Base-by-base conservation (phyloP, 1,140 invertebrate genomes). In the Galleria mellonella region DNA sequence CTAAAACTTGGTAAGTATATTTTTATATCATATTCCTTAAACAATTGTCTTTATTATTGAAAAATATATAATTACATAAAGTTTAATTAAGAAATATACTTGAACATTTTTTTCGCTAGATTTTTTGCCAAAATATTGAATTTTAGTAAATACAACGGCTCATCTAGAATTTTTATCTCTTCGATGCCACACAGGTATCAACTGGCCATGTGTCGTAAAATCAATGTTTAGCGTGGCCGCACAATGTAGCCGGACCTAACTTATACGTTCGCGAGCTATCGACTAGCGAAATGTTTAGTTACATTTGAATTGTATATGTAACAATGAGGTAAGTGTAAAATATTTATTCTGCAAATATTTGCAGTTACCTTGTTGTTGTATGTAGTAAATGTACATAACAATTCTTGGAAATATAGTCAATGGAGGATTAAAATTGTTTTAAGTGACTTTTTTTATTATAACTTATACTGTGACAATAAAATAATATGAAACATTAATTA, bases 191-290 rank as follows among this genome's bases (percentile, higher is more conserved):
- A 74, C 62, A 65, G 47, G 65, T 43, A 48, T 51, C 40, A 62
- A 58, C 42, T 49, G 56, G 45, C 47, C 56, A 53, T 60, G 57
- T 69, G 67, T 74, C 67, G 69, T 76, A 79, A 74, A 79, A 71
- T 55, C 62, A 71, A 75, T 75, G 72, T 74, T 75, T 74, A 71
- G 71, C 61, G 60, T 64, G 56, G 54, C 57, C 50, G 49, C 51
- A 73, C 69, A 74, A 68, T 77, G 55, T 59, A 51, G 39, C 43
- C 46, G 39, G 33, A 31, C 39, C 14, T 38, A 51, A 37, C 60
- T 37, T 37, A 37, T 37, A 37, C 13, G 35, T n/a, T 37, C 35
- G 35, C 35, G 15, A 17, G 10, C 35, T 37, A 37, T 37, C 17
- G 51, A 43, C 36, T 50, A 54, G 50, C 51, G 51, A 63, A 60